Evolutionary conservation across 2,888 invertebrate genomes (phyloP).

Genomic region (Ceramica pisi): DNA sequence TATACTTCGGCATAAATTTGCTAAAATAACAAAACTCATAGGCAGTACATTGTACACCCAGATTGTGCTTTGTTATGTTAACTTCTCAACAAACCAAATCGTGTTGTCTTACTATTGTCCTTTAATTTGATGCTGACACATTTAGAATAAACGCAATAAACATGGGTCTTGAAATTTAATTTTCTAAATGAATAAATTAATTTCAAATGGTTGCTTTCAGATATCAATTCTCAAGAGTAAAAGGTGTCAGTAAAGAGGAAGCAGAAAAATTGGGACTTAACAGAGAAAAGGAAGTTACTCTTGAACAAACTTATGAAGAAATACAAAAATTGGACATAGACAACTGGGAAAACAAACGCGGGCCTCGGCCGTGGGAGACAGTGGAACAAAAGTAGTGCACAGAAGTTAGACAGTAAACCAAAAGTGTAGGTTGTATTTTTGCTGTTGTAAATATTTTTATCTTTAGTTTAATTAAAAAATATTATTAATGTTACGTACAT

Average conservation of each 20-base stretch:
- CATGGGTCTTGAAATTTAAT: too few relatives aligned
- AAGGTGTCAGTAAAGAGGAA: slow-evolving; percentile 91
- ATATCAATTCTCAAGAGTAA: slow-evolving; percentile 91
- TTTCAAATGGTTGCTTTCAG: slow-evolving; percentile 71
- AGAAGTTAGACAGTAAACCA: slow-evolving; percentile 30
- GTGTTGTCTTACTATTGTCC: too few relatives aligned
- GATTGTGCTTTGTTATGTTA: too few relatives aligned
- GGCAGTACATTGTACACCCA: background rate
- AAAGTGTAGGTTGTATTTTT: slow-evolving; percentile 44
- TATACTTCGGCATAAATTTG: background rate
- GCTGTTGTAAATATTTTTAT: slow-evolving; percentile 59
- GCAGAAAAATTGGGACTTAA: slow-evolving; percentile 93
- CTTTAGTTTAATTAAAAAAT: slow-evolving; percentile 43
- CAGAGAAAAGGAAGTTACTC: slow-evolving; percentile 92
- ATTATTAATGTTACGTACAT: slow-evolving; percentile 30
- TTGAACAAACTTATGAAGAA: slow-evolving; percentile 94
- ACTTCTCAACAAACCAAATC: too few relatives aligned
- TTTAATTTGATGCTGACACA: too few relatives aligned
- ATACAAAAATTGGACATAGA: slow-evolving; percentile 94
- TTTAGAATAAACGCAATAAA: too few relatives aligned
- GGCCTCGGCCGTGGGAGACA: slow-evolving; percentile 96
- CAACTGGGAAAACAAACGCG: slow-evolving; percentile 96
- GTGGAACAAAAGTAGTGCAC: slow-evolving; percentile 68
- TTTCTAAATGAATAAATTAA: too few relatives aligned
- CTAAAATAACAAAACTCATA: background rate